Evolutionary conservation across 2,113 vertebrate species (phyloP).

Genomic region (Lophotis ruficrista): DNA sequence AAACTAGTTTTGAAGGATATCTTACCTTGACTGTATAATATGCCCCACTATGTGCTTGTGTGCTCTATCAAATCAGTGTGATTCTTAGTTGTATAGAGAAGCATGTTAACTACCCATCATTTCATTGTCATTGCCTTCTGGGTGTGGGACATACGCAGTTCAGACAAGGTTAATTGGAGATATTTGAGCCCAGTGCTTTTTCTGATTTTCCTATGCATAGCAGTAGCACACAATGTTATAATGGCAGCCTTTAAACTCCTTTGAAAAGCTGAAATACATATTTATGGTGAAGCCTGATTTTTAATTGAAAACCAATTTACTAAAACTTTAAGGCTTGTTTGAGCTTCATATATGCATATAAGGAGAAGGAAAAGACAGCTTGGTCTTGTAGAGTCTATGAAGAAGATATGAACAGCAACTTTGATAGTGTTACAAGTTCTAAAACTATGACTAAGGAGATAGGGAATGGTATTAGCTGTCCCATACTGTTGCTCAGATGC

Average conservation of each 20-base stretch:
- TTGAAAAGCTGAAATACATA: neutral
- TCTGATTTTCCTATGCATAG: neutral
- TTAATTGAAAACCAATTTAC: neutral
- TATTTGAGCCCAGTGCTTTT: neutral
- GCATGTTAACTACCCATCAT: neutral
- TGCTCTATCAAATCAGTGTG: neutral
- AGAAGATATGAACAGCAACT: neutral
- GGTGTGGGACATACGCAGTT: neutral
- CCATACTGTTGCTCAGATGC: slow-evolving; percentile 38
- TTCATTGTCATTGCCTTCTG: neutral
- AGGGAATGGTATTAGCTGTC: slow-evolving; percentile 44
- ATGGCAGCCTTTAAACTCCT: neutral
- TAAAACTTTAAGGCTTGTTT: neutral
- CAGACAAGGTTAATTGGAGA: neutral
- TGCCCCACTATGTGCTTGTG: neutral
- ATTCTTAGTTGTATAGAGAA: neutral
- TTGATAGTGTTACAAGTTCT: neutral
- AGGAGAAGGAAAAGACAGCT: neutral
- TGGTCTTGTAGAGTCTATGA: neutral
- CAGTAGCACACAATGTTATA: neutral
- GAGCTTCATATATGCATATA: neutral
- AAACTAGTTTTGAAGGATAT: neutral
- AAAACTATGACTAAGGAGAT: slow-evolving; percentile 13
- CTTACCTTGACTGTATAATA: neutral
- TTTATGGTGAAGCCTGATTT: neutral